Percentiles rank a stretch among this genome's conserved stretches.
These are phyloP conservation scores for Umimayanthus kanabou DNA, from an alignment of 92 coral and sea anemone genomes.

Conservation along the genomic window DNA sequence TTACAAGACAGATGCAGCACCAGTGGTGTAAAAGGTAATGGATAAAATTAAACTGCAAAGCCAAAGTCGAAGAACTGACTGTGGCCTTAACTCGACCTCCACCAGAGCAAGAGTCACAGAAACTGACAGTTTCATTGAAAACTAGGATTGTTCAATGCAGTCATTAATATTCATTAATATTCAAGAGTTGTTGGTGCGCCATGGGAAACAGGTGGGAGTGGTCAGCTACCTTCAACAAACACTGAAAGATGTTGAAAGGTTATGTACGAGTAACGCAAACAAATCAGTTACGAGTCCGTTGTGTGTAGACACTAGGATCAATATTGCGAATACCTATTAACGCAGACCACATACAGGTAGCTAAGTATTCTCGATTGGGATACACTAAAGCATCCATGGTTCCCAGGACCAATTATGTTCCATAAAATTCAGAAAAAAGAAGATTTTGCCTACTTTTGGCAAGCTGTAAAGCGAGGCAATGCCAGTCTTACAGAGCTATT, in stretches of 20 bases:
- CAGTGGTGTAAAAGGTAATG: no score
- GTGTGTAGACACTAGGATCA: constrained; percentile 53
- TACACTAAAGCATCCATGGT: constrained; percentile 57
- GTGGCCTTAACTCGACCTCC: no score
- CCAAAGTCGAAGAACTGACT: no score
- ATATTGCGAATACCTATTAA: constrained; percentile 53
- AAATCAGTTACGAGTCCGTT: constrained; percentile 42
- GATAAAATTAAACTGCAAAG: no score
- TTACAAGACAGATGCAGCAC: no score
- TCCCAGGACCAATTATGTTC: constrained; percentile 52
- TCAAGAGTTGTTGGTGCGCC: constrained; percentile 52
- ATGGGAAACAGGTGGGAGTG: constrained; percentile 52
- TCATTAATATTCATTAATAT: no score
- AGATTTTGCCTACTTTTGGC: constrained; percentile 51
- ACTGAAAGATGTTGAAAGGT: constrained; percentile 44
- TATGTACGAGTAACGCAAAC: constrained; percentile 46
- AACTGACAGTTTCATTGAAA: no score
- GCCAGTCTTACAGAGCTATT: constrained; percentile 22
- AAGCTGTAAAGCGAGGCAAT: constrained; percentile 44
- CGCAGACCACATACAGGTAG: constrained; percentile 55
- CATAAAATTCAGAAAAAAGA: constrained; percentile 53
- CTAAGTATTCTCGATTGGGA: constrained; percentile 45
- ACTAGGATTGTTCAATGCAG: no score
- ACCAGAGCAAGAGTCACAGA: no score
- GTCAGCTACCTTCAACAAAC: constrained; percentile 45